Evolutionary conservation across 2,113 vertebrate species (phyloP), one percentile per base, ranked within the genome.

Genomic region (Leptocoma aspasia): DNA sequence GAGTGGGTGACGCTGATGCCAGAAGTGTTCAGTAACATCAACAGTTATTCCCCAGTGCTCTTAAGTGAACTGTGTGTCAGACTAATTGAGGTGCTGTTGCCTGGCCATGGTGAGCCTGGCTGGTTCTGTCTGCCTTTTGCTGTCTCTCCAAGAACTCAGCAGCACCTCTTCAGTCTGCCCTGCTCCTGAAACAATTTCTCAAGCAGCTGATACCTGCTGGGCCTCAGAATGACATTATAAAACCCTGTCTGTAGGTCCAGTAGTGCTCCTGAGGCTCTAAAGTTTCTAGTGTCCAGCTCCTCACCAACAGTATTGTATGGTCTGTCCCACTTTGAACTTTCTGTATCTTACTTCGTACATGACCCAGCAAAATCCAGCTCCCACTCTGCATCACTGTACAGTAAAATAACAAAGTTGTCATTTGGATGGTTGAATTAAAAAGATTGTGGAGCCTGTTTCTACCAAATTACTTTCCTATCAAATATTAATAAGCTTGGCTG

Each of bases 351-450:
- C 7, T 82, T 90, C 31, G n/a, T 88, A 50, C 23, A 7, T 64
- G 66, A 92, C 85, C 72, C 44, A 84, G 83, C 83, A 89, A 78
- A 95, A 71, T 22, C 26, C 26, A 15, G 6, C 22, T 81, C 66
- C 53, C 56, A 5, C 60, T 86, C 52, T 33, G 52, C 95, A 44
- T 88, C 84, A 73, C 39, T 42, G 71, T 31, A 33, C 53, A 89
- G 24, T 71, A 72, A 90, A 94, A 95, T 90, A 95, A 94, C 90
- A 86, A 92, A 89, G 45, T 68, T 93, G 83, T 92, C 17, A 33
- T 72, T 72, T 61, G 65, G 45, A 82, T 78, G 77, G 79, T 95
- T 83, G 80, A 78, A 65, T 75, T 71, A 56, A 89, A 73, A 72
- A 89, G 54, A n/a, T 59, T 44, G 54, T 33, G 54, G 28, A 89